A percentile compares a stretch with the other conserved stretches of the same genome.
Evolutionary conservation across 2,888 invertebrate species (phyloP).

Genomic region (Nephrocerus scutellatus): DNA sequence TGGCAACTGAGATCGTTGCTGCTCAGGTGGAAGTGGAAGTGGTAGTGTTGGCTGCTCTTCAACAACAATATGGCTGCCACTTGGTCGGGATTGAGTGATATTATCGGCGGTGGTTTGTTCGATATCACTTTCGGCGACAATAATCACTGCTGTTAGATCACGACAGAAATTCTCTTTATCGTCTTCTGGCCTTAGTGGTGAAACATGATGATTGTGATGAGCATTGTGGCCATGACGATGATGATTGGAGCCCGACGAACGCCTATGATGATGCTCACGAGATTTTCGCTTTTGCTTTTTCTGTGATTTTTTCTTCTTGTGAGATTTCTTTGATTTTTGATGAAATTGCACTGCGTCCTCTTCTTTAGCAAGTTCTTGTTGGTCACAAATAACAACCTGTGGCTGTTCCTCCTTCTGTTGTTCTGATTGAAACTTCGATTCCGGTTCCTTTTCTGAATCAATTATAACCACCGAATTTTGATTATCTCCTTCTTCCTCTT

Average conservation of each 20-base stretch:
- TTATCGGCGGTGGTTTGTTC: conserved; percentile 35
- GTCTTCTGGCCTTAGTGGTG: conserved; percentile 37
- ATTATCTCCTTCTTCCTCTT: conserved; percentile 34
- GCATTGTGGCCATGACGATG: conserved; percentile 17
- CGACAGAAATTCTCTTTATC: conserved; percentile 42
- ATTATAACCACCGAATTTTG: too few relatives aligned
- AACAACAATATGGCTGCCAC: conserved; percentile 22
- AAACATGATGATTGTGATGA: conserved; percentile 25
- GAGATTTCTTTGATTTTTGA: conserved; percentile 26
- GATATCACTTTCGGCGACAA: conserved; percentile 24
- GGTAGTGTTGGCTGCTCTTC: conserved; percentile 15
- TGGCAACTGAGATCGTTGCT: conserved; percentile 12
- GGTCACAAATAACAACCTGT: conserved; percentile 1
- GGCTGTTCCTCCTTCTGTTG: conserved; percentile 18
- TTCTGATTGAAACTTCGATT: conserved; percentile 9
- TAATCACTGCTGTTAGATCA: conserved; percentile 29
- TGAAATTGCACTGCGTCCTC: neutral
- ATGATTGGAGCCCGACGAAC: conserved; percentile 24
- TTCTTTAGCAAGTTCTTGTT: conserved; percentile 13
- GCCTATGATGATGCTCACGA: conserved; percentile 38
- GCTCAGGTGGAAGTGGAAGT: conserved; percentile 10
- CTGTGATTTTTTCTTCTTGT: conserved; percentile 39
- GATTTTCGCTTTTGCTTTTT: conserved; percentile 40
- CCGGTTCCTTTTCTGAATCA: conserved; percentile 21
- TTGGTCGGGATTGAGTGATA: too few relatives aligned